phyloP scores from a whole-genome alignment of 1,140 invertebrate genomes.

The Habropoda laboriosa region DNA sequence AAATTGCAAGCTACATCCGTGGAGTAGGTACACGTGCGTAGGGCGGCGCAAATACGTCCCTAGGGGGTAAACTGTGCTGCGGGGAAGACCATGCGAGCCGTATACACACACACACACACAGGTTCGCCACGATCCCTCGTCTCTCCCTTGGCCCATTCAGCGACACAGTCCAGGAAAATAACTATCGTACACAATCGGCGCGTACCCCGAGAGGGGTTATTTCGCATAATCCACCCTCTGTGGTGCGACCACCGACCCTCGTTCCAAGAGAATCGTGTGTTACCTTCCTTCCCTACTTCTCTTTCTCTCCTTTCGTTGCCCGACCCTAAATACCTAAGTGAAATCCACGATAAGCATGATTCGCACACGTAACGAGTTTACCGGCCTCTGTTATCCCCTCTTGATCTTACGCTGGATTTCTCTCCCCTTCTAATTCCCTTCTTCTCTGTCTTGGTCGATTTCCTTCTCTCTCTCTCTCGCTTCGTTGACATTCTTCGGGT shows the following conservation, averaged over 20 bases:
- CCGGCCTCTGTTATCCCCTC: slow-evolving; percentile 57
- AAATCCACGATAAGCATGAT: slow-evolving; percentile 80
- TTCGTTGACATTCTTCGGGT: too few species aligned
- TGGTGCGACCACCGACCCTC: slow-evolving; percentile 45
- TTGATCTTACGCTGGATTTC: slow-evolving; percentile 42
- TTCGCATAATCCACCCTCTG: slow-evolving; percentile 69
- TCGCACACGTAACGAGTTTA: slow-evolving; percentile 79
- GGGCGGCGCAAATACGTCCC: slow-evolving; percentile 53
- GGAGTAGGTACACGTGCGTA: slow-evolving; percentile 45
- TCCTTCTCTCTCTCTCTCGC: background rate
- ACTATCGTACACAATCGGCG: slow-evolving; percentile 66
- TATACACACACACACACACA: slow-evolving; percentile 25
- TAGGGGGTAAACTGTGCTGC: slow-evolving; percentile 43
- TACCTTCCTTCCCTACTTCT: slow-evolving; percentile 29
- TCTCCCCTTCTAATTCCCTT: background rate
- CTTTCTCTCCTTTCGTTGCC: background rate
- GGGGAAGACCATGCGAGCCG: slow-evolving; percentile 33
- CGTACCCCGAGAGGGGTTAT: slow-evolving; percentile 65
- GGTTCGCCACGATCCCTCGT: background rate
- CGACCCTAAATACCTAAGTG: slow-evolving; percentile 78
- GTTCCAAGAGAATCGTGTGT: slow-evolving; percentile 22
- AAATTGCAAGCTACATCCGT: slow-evolving; percentile 57
- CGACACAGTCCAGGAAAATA: slow-evolving; percentile 61
- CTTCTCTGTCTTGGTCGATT: background rate
- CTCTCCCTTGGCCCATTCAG: slow-evolving; percentile 27